phyloP scores from a whole-genome alignment of 2,888 invertebrate genomes.

The Andrena flavipes region DNA sequence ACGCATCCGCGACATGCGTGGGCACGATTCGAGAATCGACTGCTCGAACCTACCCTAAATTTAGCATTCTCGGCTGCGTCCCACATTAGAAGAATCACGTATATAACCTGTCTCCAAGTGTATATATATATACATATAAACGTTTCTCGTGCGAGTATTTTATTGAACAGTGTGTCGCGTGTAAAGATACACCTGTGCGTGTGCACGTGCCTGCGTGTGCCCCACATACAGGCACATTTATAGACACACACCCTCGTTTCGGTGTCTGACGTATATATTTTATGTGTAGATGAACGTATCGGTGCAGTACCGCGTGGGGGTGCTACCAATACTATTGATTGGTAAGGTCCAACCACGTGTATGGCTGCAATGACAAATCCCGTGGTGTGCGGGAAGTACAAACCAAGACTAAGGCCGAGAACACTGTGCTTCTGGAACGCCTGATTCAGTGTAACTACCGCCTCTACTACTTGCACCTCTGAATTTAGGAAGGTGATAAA shows the following conservation, averaged over 20 bases:
- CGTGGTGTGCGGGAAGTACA: no score
- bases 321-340: not conserved
- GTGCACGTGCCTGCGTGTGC: constrained; percentile 17
- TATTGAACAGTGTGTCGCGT: constrained; percentile 23
- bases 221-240: constrained; percentile 55
- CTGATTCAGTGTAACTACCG: not conserved
- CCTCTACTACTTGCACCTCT: not conserved
- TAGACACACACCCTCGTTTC: constrained; percentile 25
- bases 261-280: not conserved
- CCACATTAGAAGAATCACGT: constrained; percentile 75
- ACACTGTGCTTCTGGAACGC: not conserved
- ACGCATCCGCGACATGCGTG: constrained; percentile 65
- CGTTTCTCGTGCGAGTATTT: constrained; percentile 13
- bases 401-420: not conserved
- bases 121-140: not conserved
- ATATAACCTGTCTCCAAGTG: constrained; percentile 31
- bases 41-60: constrained; percentile 78
- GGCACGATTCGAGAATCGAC: constrained; percentile 74
- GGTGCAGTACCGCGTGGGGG: not conserved
- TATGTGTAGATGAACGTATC: not conserved
- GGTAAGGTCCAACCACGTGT: not conserved
- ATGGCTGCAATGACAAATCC: not conserved
- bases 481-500: not conserved
- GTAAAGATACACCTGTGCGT: constrained; percentile 16
- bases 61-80: constrained; percentile 77